Percentiles rank a stretch among this genome's conserved stretches.
Conservation (phyloP, 2,888 invertebrate genomes). For the Noctua pronuba region DNA sequence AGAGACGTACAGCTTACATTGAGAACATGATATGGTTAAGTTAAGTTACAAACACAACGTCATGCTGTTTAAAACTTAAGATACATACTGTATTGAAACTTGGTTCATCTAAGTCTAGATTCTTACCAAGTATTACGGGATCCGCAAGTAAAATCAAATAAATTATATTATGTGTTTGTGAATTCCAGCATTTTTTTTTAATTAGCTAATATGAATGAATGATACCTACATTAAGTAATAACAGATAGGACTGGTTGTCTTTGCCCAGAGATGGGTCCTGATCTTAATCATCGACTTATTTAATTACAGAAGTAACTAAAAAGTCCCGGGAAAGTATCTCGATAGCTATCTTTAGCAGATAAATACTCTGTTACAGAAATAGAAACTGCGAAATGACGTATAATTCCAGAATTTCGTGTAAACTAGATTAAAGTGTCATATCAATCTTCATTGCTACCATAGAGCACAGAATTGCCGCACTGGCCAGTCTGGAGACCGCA, state of each 20-base stretch:
- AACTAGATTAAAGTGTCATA: conserved; percentile 21
- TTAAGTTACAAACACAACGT: neutral
- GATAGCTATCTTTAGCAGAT: neutral
- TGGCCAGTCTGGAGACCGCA: neutral
- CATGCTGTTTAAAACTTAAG: neutral
- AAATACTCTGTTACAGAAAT: neutral
- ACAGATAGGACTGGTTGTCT: neutral
- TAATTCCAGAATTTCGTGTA: neutral
- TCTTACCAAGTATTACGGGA: neutral
- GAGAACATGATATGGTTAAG: neutral
- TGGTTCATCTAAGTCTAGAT: neutral
- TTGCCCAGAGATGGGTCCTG: neutral
- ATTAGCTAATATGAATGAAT: neutral
- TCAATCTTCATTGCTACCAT: conserved; percentile 37
- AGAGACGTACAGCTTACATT: neutral
- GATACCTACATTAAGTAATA: neutral
- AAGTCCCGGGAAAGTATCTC: neutral
- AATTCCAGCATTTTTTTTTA: neutral
- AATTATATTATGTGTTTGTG: neutral
- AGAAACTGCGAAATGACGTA: neutral
- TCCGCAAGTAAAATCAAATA: neutral
- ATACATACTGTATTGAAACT: neutral
- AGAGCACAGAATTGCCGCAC: neutral
- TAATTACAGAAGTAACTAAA: neutral
- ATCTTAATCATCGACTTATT: neutral